Percentiles rank a stretch among this genome's conserved stretches.
These are phyloP conservation scores for Exocentrus adspersus DNA, from an alignment of 2,888 invertebrate genomes.

Conservation along the genomic window DNA sequence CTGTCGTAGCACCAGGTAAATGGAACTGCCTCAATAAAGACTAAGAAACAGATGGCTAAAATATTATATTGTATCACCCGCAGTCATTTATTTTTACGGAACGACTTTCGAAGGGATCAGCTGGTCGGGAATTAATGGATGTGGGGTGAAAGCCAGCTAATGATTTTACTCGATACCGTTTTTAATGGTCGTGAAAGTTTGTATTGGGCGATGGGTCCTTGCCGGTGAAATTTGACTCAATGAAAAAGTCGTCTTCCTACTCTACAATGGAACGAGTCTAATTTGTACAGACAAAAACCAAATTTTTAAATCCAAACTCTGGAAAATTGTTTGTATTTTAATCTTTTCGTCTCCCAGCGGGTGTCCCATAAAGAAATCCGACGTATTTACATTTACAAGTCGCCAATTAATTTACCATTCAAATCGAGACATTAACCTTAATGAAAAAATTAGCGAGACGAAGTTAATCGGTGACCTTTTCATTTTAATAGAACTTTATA, in stretches of 20 bases:
- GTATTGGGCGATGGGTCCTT: neutral
- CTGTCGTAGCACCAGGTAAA: slow-evolving; percentile 54
- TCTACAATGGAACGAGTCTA: too few species aligned
- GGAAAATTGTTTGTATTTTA: too few species aligned
- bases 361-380: neutral
- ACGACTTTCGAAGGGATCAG: slow-evolving; percentile 37
- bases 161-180: slow-evolving; percentile 5
- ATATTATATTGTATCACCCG: slow-evolving; percentile 40
- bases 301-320: too few species aligned
- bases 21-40: slow-evolving; percentile 30
- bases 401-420: neutral
- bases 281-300: too few species aligned
- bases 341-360: too few species aligned
- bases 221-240: neutral
- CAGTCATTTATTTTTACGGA: slow-evolving; percentile 40
- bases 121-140: slow-evolving; percentile 34
- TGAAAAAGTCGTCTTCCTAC: too few species aligned
- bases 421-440: slow-evolving; percentile 12
- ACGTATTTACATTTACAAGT: neutral
- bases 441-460: slow-evolving; percentile 1
- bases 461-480: slow-evolving; percentile 2
- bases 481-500: neutral
- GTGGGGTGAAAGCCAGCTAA: slow-evolving; percentile 28
- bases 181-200: neutral
- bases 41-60: slow-evolving; percentile 39